Evolutionary conservation across 2,888 invertebrate genomes (phyloP), one percentile per base, ranked within the genome.

Genomic region (Chrysotoxum bicinctum): DNA sequence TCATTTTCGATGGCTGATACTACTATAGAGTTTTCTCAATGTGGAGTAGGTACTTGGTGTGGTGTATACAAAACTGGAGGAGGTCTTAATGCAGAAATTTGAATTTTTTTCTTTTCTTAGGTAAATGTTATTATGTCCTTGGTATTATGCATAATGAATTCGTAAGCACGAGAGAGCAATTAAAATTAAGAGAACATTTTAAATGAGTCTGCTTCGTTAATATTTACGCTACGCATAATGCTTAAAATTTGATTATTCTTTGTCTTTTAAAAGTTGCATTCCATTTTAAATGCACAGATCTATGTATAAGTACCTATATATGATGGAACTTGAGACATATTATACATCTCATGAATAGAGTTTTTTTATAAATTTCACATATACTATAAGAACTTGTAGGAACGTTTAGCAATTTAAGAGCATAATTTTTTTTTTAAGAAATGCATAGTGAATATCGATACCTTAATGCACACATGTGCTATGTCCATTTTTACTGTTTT

Each of bases 61-160:
- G 40, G 43, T 69, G 43, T 43, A 10, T 43, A 19, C 37, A 32
- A 26, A 73, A 16, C 30, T 62, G 68, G 4, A 40, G 54, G 62
- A 35, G 40, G 40, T 40, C 56, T 64, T 72, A 66, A 58, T 79
- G 64, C 35, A 75, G 35, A 74, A 79, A 74, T 78, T 78, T 74
- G 48, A 74, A 78, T 78, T 78, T 83, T 68, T 74, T 40, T 26
- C 37, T 69, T 73, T 45, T 50, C 23, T 23, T 19, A 50, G 50
- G 66, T 48, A 77, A 73, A 82, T 78, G 74, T 78, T 62, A 78
- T 83, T 79, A 78, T 83, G 50, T 69, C 74, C 78, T 78, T 78
- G 83, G 78, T 56, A 66, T 54, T 68, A 16, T 69, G 58, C 19
- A 79, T 62, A 72, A 64, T 73, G 75, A 8, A 50, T 10, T 66